These are phyloP conservation scores for Sycophila sp. DNA, from an alignment of 1,140 invertebrate species.

Conservation along the genomic window DNA sequence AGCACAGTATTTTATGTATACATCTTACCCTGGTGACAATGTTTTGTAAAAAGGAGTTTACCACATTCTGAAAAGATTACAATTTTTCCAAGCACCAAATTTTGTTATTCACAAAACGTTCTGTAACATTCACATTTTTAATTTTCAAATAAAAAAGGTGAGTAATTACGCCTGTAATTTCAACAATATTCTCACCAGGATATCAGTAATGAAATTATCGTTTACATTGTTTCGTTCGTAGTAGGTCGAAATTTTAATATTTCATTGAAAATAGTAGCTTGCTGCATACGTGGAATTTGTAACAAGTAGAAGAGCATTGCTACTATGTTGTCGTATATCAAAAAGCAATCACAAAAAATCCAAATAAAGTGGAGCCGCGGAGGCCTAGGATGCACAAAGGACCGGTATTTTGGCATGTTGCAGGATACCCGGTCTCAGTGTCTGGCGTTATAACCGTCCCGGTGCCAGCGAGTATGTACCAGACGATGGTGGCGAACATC, in stretches of 20 bases:
- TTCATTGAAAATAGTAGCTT: too few species aligned
- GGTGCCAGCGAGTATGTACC: conserved; percentile 94
- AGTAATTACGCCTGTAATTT: too few species aligned
- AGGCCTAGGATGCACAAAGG: conserved; percentile 7
- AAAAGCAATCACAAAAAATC: neutral
- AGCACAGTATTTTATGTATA: neutral
- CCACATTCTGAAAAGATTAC: neutral
- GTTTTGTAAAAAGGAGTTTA: conserved; percentile 1
- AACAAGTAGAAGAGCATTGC: neutral
- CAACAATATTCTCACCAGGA: conserved; percentile 20
- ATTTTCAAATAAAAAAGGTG: too few species aligned
- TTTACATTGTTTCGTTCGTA: too few species aligned
- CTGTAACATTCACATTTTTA: neutral
- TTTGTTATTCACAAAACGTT: neutral
- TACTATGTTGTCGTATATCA: neutral
- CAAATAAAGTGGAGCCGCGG: neutral
- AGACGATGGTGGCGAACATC: conserved; percentile 94
- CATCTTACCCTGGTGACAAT: conserved; percentile 31
- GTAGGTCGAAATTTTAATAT: too few species aligned
- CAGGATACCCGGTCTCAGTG: conserved; percentile 86
- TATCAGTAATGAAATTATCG: too few species aligned
- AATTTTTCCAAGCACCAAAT: neutral
- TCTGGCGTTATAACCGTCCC: conserved; percentile 96
- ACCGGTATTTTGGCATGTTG: conserved; percentile 56
- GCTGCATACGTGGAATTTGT: neutral